Evolutionary conservation across 2,113 vertebrate species (phyloP).

Genomic region (Brachionichthys hirsutus): DNA sequence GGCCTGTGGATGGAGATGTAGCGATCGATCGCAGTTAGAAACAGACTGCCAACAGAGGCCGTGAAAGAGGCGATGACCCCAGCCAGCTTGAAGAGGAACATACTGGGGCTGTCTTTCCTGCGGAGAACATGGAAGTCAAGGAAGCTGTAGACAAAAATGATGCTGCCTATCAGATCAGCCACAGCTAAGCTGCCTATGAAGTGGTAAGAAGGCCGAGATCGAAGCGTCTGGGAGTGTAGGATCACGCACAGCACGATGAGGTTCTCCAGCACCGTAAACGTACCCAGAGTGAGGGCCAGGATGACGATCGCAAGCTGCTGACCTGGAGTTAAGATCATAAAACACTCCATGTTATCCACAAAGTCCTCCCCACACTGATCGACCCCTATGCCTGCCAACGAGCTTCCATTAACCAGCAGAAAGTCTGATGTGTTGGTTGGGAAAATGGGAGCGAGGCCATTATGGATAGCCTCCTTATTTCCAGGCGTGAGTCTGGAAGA

Average conservation of each 20-base stretch:
- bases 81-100: conserved; percentile 96
- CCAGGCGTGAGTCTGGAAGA: conserved; percentile 84
- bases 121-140: conserved; percentile 98
- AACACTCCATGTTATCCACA: conserved; percentile 97
- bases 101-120: conserved; percentile 90
- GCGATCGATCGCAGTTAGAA: conserved; percentile 96
- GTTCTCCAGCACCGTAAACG: conserved; percentile 97
- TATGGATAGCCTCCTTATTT: conserved; percentile 81
- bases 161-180: conserved; percentile 93
- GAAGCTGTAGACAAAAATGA: conserved; percentile 99
- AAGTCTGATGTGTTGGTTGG: conserved; percentile 86
- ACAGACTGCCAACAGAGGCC: conserved; percentile 95
- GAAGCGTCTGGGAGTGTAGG: conserved; percentile 90
- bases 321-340: conserved; percentile 96
- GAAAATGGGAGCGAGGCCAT: conserved; percentile 77
- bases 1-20: conserved; percentile 98
- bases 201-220: conserved; percentile 95
- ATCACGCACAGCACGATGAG: conserved; percentile 93
- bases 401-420: conserved; percentile 82
- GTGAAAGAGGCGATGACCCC: conserved; percentile 98
- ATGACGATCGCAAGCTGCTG: conserved; percentile 93
- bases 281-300: conserved; percentile 91
- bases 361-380: conserved; percentile 92
- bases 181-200: conserved; percentile 97
- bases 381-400: conserved; percentile 77